Conservation (phyloP, 2,113 vertebrate species). For the Galeopterus variegatus region DNA sequence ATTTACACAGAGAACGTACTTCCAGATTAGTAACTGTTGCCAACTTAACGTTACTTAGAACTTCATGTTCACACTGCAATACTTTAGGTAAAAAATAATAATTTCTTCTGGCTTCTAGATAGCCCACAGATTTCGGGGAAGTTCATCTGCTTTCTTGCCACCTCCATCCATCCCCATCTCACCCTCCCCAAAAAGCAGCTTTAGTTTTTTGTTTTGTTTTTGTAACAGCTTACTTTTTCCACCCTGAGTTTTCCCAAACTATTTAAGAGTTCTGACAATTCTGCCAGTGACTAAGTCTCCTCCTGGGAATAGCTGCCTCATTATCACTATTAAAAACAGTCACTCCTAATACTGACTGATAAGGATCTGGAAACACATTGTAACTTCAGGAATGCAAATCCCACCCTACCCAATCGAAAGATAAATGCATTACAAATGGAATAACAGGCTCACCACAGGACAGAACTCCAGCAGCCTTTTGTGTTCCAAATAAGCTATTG, state of each 20-base stretch:
- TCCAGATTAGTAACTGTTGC: constrained; percentile 33
- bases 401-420: constrained; percentile 86
- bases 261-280: constrained; percentile 87
- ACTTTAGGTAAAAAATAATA: not conserved
- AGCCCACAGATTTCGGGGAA: constrained; percentile 4
- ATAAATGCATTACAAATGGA: constrained; percentile 75
- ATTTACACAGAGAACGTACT: constrained; percentile 41
- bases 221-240: constrained; percentile 80
- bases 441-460: constrained; percentile 54
- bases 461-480: not conserved
- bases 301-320: constrained; percentile 88
- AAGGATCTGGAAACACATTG: constrained; percentile 89
- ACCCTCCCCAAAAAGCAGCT: not conserved
- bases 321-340: constrained; percentile 90
- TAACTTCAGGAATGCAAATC: constrained; percentile 79
- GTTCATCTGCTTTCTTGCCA: constrained; percentile 46
- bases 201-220: constrained; percentile 59
- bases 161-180: not conserved
- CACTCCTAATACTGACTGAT: constrained; percentile 84
- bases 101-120: not conserved
- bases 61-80: constrained; percentile 18
- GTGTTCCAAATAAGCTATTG: not conserved
- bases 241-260: constrained; percentile 82
- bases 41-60: constrained; percentile 60
- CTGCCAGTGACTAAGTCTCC: constrained; percentile 87